These are phyloP conservation scores for Diglossa brunneiventris DNA, from an alignment of 2,113 vertebrate species.

Conservation along the genomic window DNA sequence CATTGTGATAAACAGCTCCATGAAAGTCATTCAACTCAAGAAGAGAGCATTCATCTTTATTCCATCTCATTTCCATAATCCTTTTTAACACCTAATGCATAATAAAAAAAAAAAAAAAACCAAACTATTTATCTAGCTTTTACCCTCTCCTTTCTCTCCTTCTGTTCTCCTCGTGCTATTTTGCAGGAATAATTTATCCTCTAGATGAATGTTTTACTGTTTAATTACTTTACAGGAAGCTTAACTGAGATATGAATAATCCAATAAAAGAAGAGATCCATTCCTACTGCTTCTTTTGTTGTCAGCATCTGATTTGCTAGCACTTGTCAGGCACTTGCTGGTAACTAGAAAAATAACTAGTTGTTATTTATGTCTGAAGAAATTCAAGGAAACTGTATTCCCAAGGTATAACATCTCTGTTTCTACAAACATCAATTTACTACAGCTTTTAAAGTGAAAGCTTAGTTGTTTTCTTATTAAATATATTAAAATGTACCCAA, in stretches of 20 bases:
- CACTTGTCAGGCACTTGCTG: neutral
- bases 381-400: neutral
- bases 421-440: neutral
- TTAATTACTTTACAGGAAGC: slow-evolving; percentile 23
- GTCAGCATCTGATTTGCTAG: neutral
- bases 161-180: neutral
- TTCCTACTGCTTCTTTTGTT: neutral
- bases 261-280: neutral
- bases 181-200: slow-evolving; percentile 18
- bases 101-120: neutral
- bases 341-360: neutral
- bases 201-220: neutral
- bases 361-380: neutral
- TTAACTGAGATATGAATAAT: slow-evolving; percentile 30
- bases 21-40: neutral
- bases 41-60: neutral
- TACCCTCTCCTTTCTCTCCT: neutral
- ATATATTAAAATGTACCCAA: neutral
- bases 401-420: neutral
- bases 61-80: slow-evolving; percentile 41
- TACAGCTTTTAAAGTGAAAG: neutral
- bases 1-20: slow-evolving; percentile 32
- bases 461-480: neutral
- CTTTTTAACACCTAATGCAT: neutral
- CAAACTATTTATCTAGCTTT: neutral